Conservation (phyloP, 2,113 vertebrate species). For the Sclerurus mexicanus region DNA sequence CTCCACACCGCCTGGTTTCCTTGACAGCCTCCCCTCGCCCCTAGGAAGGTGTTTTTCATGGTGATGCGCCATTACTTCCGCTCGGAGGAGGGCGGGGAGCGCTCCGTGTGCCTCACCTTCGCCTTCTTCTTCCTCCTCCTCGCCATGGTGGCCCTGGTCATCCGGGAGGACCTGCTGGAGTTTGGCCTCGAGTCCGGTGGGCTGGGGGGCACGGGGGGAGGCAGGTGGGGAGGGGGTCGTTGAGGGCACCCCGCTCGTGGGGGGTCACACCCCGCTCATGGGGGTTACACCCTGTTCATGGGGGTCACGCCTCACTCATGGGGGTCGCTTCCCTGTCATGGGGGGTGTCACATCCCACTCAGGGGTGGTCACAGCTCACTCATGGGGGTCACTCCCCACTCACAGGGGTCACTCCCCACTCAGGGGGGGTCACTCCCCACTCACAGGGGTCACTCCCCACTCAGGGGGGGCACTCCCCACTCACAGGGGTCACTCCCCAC, state of each 20-base stretch:
- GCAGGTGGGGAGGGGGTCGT: rapidly evolving
- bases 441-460: rapidly evolving
- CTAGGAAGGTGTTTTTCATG: conserved; percentile 85
- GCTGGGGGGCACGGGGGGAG: not conserved
- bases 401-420: not conserved
- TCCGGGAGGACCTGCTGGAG: conserved; percentile 89
- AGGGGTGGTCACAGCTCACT: rapidly evolving
- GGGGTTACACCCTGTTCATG: rapidly evolving
- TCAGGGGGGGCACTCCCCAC: not conserved
- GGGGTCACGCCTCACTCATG: rapidly evolving
- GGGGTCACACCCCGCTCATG: not conserved
- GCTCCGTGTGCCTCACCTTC: conserved; percentile 90
- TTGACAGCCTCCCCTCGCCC: conserved; percentile 33
- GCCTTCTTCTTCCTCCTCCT: conserved; percentile 89
- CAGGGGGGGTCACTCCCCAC: not conserved
- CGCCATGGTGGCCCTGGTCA: conserved; percentile 89
- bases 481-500: not conserved
- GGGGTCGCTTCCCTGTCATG: rapidly evolving
- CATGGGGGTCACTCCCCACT: not conserved
- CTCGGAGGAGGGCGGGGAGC: conserved; percentile 89
- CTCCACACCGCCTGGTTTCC: not conserved
- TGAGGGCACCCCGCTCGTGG: rapidly evolving
- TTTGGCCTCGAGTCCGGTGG: conserved; percentile 89
- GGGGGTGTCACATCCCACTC: not conserved
- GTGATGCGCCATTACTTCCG: conserved; percentile 91